Evolutionary conservation across 64 coral and sea anemone genomes (phyloP), one percentile per base, ranked within the genome.

Genomic region (Catalaphyllia jardinei): DNA sequence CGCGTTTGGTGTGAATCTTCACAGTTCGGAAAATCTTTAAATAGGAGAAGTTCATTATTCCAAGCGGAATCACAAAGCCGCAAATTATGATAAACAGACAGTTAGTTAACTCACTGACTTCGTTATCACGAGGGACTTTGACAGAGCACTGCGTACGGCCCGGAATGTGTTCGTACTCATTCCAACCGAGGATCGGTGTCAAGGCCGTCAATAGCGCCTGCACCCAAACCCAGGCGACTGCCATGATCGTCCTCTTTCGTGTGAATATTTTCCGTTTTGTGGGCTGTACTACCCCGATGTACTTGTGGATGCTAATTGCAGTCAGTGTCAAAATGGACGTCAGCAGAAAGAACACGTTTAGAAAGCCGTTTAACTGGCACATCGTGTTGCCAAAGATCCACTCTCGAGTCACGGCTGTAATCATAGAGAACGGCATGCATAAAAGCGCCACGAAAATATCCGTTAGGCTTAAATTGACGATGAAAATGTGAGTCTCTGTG

Each of bases 301-400:
- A 93, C 59, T 89, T 93, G 71, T 93, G 87, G 62, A 93, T 77
- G 62, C 92, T 93, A 31, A 93, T 93, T 52, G 92, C 92, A 10
- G 92, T 93, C n/a, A 93, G 67, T 62, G 92, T 93, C 42, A 93
- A 75, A 33, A 93, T 93, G 0, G 92, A 93, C 17, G 80, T 85
- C 27, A 93, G 67, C 4, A 93, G 71, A 35, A 93, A 93, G 28
- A 93, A 93, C 15, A 93, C 79, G n/a, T 93, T 93, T 12, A 93
- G 71, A 75, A 93, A 93, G 3, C 92, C 92, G 35, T 93, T 93
- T 17, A 93, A 25, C n/a, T 93, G 78, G 27, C 92, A 93, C 42
- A 89, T 75, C 24, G 55, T 7, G 31, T 89, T 16, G 15, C 87
- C 82, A 46, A 93, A 93, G 39, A 84, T 78, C 92, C 92, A 93